Base-by-base conservation (phyloP, 2,797 vertebrate species). In the Leucoraja ocellata region DNA sequence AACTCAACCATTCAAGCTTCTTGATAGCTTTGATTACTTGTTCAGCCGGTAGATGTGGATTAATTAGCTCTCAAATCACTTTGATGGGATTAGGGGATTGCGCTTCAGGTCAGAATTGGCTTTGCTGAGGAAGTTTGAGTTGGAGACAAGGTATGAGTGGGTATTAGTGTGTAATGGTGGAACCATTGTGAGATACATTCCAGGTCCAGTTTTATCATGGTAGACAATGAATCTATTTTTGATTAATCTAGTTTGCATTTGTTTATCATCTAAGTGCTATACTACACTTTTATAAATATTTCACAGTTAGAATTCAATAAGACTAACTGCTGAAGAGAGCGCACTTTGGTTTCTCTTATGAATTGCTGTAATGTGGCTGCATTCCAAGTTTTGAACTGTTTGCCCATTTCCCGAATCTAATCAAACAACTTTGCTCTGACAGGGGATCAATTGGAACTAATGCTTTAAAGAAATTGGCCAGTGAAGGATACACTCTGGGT, bases 241-340 rank as follows among this genome's bases (percentile, higher is more conserved):
- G 65, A 91, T 92, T 36, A 76, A 92, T 76, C 39, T 23, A 76
- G 71, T 76, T 92, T 92, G 71, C 7, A 25, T 92, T 92, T 92
- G 39, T 54, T 76, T 54, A 76, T 8, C 39, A 92, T 54, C 71
- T 54, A 74, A 92, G 39, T 54, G 25, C 71, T 25, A 8, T 92
- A 76, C 54, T 74, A n/a, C 46, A 76, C 4, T 46, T 76, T 76
- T 23, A 25, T 76, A 28, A 10, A 92, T 74, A 46, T 54, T 92
- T 92, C 90, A 92, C 9, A n/a, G 13, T 76, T 71, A 32, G 25
- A 54, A 32, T 63, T 68, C n/a, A 90, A 74, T 46, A 76, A 76
- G 23, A 10, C 71, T 74, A 92, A 54, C 25, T 14, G 71, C 23
- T 54, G 11, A 58, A 76, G 39, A 14, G 23, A 28, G 39, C 21